Evolutionary conservation across 2,888 invertebrate species (phyloP), one percentile per base, ranked within the genome.

Genomic region (Drosophila peninsularis): DNA sequence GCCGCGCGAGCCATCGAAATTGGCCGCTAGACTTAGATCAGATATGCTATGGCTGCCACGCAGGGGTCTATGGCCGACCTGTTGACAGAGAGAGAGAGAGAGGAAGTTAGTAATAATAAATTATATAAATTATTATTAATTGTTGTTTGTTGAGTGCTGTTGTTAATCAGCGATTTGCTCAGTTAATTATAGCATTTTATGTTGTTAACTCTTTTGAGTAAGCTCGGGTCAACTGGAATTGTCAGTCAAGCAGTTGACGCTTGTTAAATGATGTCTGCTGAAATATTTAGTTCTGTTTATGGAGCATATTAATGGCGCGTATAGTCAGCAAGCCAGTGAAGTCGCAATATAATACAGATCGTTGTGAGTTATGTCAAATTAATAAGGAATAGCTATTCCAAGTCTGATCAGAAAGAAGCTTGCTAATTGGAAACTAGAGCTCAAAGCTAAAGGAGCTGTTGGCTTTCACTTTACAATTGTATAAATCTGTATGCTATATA

Each of bases 31-130:
- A 78, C 96, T 97, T 30, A 97, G 93, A 90, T 97, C 97, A 76
- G 96, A 96, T 69, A 97, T 97, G 67, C 97, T 97, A 91, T 97
- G 97, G 91, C 97, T 97, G 82, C 96, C 95, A 90, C 96, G 96
- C 68, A 98, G 93, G 42, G 96, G 96, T 71, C 95, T 94, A 91
- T 95, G 95, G 64, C 96, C 96, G 82, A 96, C 96, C 96, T 96
- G 90, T 66, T 9, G 9, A 34, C 4, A 21, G 6, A 30, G 27
- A 24, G 19, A 50, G 14, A 36, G 10, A 14, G 34, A 19, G 3
- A 10, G 9, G 10, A 2, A 19, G 7, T 34, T 34, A 34, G 1
- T 17, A n/a, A 10, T 1, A 14, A 14, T 14, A 19, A 32, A 5
- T 14, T 17, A 36, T 27, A 36, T 2, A 11, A 1, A 42, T 39